Percentiles rank a stretch among this genome's conserved stretches.
Evolutionary conservation across 2,888 invertebrate species (phyloP).

Genomic region (Ptychoptera contaminata): DNA sequence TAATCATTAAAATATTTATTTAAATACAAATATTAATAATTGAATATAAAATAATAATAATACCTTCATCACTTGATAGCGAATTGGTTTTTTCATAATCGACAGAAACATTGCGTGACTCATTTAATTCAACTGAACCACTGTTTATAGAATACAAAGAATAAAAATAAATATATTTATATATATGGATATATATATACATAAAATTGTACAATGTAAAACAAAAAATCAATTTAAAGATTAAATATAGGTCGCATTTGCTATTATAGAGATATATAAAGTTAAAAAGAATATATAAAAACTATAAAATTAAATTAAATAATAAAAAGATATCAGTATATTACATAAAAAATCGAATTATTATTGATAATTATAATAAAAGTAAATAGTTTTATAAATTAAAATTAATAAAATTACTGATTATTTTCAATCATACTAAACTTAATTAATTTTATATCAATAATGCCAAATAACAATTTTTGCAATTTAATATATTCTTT

Average conservation of each 20-base stretch:
- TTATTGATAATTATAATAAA: too few species aligned
- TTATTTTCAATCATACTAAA: too few species aligned
- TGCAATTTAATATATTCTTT: too few species aligned
- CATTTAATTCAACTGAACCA: constrained; percentile 52
- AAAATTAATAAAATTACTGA: too few species aligned
- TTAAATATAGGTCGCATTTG: neutral
- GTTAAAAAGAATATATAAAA: too few species aligned
- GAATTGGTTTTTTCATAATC: constrained; percentile 49
- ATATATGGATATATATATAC: too few species aligned
- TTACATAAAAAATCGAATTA: too few species aligned
- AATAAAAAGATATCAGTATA: too few species aligned
- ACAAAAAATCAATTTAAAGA: neutral
- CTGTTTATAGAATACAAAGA: constrained; percentile 20
- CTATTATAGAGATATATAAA: neutral
- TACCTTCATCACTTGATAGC: constrained; percentile 46
- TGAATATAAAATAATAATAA: constrained; percentile 21
- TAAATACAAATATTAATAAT: neutral
- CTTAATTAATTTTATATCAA: too few species aligned
- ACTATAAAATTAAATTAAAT: too few species aligned
- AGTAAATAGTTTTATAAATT: too few species aligned
- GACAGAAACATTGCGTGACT: constrained; percentile 42
- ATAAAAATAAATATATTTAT: neutral
- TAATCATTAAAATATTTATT: neutral
- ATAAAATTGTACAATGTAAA: neutral
- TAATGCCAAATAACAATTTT: too few species aligned